These are phyloP conservation scores for Leptopilina myrica DNA, from an alignment of 2,888 invertebrate genomes.

Conservation along the genomic window DNA sequence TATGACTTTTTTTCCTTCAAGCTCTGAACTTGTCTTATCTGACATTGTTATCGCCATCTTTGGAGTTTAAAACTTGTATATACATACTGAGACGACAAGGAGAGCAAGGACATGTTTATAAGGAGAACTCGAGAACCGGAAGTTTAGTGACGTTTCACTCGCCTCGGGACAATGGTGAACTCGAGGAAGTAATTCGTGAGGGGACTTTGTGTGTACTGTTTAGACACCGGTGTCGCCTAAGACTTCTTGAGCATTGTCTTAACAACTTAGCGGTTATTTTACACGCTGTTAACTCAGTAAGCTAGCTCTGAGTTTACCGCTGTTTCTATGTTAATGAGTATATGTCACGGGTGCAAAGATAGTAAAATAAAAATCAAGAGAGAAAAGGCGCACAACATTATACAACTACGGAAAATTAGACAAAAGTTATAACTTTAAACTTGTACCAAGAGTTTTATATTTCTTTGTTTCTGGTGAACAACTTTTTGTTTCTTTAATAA, in stretches of 20 bases:
- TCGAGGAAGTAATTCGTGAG: conserved; percentile 69
- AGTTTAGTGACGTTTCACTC: conserved; percentile 63
- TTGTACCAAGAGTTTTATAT: neutral
- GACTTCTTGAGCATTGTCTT: conserved; percentile 71
- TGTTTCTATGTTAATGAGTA: conserved; percentile 76
- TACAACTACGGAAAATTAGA: neutral
- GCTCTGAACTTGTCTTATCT: conserved; percentile 1
- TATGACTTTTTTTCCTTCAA: neutral
- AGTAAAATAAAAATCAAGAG: conserved; percentile 19
- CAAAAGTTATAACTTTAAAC: neutral
- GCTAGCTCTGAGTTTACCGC: conserved; percentile 75
- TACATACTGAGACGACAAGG: neutral
- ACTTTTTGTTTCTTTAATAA: no score
- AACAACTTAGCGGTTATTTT: conserved; percentile 77
- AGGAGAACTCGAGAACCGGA: conserved; percentile 48
- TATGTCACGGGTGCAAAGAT: conserved; percentile 53
- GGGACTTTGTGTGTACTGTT: conserved; percentile 62
- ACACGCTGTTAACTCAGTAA: conserved; percentile 77
- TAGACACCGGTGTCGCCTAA: conserved; percentile 58
- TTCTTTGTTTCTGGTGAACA: neutral
- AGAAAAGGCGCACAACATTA: conserved; percentile 1
- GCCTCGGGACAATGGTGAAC: conserved; percentile 65
- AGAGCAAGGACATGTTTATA: conserved; percentile 27
- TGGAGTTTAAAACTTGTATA: neutral
- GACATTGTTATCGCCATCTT: conserved; percentile 10